Base-by-base conservation (phyloP, 2,888 invertebrate genomes). In the Allophyes oxyacanthae region DNA sequence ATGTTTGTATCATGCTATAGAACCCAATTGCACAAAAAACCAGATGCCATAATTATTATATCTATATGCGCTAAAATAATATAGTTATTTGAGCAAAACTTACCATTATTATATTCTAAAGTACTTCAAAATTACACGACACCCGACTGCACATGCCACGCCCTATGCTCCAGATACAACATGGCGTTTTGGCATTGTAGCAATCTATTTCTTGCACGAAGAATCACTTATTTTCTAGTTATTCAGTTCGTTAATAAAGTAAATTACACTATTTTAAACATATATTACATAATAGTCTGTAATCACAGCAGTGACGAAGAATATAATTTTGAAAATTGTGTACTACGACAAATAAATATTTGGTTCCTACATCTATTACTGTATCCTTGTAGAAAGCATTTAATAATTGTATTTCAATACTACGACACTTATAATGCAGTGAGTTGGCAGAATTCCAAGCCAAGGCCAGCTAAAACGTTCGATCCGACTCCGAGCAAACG, bases 181-280 rank as follows among this genome's bases (percentile, higher is more conserved):
- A 92, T 92, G 92, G 92, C 91, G 89, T 77, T 81, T 80, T 79
- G 84, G 82, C 79, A 83, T 75, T 66, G 75, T 76, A 68, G 54
- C 63, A 52, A 68, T 70, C 28, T 15, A 50, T 52, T 52, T 72
- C 63, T 70, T 76, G 70, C 83, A 79, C 83, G 64, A 48, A 67
- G 36, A 38, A 75, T 64, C 84, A 84, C 84, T 79, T 79, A 78
- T 72, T 70, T 62, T 59, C 74, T 72, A 74, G 54, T 53, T 64
- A 52, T 69, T 77, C 60, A 72, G 80, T 82, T 80, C 79, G 50
- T 61, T 65, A 52, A 51, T 37, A 65, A 46, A 59, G 46, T 2
- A 48, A 68, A 64, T 68, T 66, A 71, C 81, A 82, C 79, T 78
- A 77, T 64, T 63, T 43, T 15, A 58, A 64, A 67, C 54, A 55